A percentile compares a stretch with the other conserved stretches of the same genome.
Evolutionary conservation across 2,888 invertebrate genomes (phyloP).

Genomic region (Boloria euphrosyne): DNA sequence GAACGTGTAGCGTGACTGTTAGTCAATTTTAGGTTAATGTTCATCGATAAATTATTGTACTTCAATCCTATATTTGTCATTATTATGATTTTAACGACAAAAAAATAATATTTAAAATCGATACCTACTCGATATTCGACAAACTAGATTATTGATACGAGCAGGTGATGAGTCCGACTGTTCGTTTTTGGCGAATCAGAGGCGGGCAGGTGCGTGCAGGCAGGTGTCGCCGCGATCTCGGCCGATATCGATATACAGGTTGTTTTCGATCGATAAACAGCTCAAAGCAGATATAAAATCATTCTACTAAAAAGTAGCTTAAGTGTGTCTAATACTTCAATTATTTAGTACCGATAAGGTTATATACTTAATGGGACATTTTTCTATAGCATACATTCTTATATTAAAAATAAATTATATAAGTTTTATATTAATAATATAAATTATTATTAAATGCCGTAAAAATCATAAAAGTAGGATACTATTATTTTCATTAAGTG

Average conservation of each 20-base stretch:
- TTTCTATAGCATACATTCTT: too few species aligned
- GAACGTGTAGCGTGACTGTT: too few species aligned
- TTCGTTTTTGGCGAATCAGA: slow-evolving; percentile 79
- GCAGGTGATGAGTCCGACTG: slow-evolving; percentile 67
- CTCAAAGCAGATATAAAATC: slow-evolving; percentile 30
- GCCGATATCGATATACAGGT: slow-evolving; percentile 66
- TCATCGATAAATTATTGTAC: too few species aligned
- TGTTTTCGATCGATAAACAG: slow-evolving; percentile 45
- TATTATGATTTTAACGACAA: slow-evolving; percentile 16
- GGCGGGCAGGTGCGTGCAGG: slow-evolving; percentile 67
- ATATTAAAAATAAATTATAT: too few species aligned
- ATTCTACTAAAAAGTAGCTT: slow-evolving; percentile 6
- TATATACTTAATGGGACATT: not conserved
- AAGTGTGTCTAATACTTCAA: slow-evolving; percentile 3
- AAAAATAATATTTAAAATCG: slow-evolving; percentile 27
- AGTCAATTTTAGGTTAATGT: too few species aligned
- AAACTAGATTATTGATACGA: slow-evolving; percentile 42
- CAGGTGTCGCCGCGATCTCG: slow-evolving; percentile 73
- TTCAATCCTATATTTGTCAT: not conserved
- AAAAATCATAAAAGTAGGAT: too few species aligned
- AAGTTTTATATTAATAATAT: too few species aligned
- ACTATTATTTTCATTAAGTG: too few species aligned
- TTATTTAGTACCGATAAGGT: not conserved
- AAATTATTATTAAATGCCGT: too few species aligned
- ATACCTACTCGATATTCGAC: slow-evolving; percentile 42